Evolutionary conservation across 2,797 vertebrate genomes (phyloP).

Genomic region (Percopsis omiscomaycus): DNA sequence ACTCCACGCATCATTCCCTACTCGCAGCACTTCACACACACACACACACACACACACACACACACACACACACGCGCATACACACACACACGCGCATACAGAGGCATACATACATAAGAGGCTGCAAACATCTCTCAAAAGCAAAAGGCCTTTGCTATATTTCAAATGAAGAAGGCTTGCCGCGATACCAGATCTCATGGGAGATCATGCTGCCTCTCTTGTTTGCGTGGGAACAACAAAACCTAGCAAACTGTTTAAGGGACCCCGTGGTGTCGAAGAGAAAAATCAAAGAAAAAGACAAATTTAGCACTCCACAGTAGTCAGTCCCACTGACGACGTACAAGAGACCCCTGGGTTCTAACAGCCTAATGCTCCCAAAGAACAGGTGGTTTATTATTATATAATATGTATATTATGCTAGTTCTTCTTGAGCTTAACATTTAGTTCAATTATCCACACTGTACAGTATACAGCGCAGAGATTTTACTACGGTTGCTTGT

Average conservation of each 20-base stretch:
- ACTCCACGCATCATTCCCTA: constrained; percentile 77
- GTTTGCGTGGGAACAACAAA: constrained; percentile 64
- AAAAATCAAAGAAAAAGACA: constrained; percentile 52
- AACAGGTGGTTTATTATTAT: constrained; percentile 21
- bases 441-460: neutral
- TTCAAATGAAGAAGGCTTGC: constrained; percentile 71
- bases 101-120: constrained; percentile 23
- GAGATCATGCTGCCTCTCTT: constrained; percentile 57
- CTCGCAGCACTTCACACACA: constrained; percentile 49
- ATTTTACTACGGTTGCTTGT: no score
- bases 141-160: constrained; percentile 71
- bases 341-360: constrained; percentile 39
- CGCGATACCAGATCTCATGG: constrained; percentile 69
- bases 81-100: constrained; percentile 13
- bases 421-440: neutral
- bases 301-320: constrained; percentile 48
- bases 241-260: constrained; percentile 67
- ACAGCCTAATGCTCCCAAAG: constrained; percentile 48
- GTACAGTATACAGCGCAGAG: no score
- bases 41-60: constrained; percentile 23
- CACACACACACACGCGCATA: constrained; percentile 16
- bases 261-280: constrained; percentile 54
- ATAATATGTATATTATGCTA: neutral
- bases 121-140: constrained; percentile 64
- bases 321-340: constrained; percentile 48